Percentiles rank a stretch among this genome's conserved stretches.
Conservation (phyloP, 2,113 vertebrate genomes). For the Mungos mungo region DNA sequence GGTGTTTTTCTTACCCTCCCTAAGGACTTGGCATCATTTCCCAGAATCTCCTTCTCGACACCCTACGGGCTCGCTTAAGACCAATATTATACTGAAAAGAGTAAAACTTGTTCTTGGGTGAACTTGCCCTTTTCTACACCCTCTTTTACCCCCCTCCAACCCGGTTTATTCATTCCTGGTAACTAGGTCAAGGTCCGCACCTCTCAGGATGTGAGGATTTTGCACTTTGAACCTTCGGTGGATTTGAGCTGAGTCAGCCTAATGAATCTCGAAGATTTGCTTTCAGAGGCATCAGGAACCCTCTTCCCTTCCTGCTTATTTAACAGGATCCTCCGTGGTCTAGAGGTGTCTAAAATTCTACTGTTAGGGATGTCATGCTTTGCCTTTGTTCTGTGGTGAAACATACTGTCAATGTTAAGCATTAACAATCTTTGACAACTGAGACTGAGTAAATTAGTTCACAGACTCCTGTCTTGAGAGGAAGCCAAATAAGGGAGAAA, state of each 20-base stretch:
- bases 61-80: not conserved
- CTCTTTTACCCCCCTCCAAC: not conserved
- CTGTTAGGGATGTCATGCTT: not conserved
- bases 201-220: not conserved
- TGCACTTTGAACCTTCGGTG: not conserved
- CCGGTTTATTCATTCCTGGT: not conserved
- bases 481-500: not conserved
- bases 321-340: not conserved
- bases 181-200: not conserved
- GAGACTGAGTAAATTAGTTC: not conserved
- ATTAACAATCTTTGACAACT: not conserved
- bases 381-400: not conserved
- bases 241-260: not conserved
- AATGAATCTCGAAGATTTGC: constrained; percentile 1
- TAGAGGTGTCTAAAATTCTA: not conserved
- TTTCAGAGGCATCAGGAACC: not conserved
- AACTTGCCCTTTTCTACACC: not conserved
- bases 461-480: not conserved
- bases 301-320: not conserved
- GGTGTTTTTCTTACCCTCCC: not conserved
- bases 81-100: not conserved
- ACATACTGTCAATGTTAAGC: not conserved
- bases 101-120: not conserved
- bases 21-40: not conserved
- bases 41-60: not conserved